Conservation (phyloP, 2,888 invertebrate species). For the Drosophila nr. fundita region DNA sequence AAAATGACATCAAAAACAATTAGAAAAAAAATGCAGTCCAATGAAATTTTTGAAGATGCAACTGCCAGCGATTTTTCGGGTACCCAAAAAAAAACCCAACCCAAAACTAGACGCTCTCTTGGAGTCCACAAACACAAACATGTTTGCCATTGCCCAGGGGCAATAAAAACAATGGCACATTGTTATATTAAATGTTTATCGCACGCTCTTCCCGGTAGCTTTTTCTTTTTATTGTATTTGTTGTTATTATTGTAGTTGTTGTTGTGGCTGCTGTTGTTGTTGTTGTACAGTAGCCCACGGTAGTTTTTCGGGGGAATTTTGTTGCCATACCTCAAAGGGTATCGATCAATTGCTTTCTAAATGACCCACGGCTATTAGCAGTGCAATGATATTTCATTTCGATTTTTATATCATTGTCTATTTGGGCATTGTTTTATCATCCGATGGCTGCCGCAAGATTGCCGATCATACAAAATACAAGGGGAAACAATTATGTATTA, state of each 20-base stretch:
- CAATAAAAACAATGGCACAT: conserved; percentile 75
- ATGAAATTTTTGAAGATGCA: conserved; percentile 34
- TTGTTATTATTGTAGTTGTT: background rate
- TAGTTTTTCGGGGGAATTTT: conserved; percentile 53
- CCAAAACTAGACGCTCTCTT: conserved; percentile 27
- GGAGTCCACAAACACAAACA: conserved; percentile 3
- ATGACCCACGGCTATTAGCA: conserved; percentile 68
- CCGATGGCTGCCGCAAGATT: conserved; percentile 8
- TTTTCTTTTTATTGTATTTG: conserved; percentile 35
- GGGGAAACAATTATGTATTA: background rate
- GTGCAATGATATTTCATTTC: conserved; percentile 70
- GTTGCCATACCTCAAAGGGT: conserved; percentile 39
- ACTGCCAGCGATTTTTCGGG: conserved; percentile 3
- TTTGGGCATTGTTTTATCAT: conserved; percentile 44
- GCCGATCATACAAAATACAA: background rate
- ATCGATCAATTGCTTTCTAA: conserved; percentile 80
- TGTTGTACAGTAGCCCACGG: conserved; percentile 72
- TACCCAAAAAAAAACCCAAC: conserved; percentile 28
- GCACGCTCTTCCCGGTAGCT: conserved; percentile 76
- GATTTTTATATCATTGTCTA: conserved; percentile 33
- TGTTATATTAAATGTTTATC: conserved; percentile 72
- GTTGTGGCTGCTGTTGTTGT: background rate
- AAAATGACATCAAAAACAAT: conserved; percentile 57
- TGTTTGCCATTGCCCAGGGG: conserved; percentile 43
- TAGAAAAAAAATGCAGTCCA: conserved; percentile 55